Percentiles rank a stretch among this genome's conserved stretches.
Conservation (phyloP, 2,113 vertebrate species). For the Oryzias woworae region DNA sequence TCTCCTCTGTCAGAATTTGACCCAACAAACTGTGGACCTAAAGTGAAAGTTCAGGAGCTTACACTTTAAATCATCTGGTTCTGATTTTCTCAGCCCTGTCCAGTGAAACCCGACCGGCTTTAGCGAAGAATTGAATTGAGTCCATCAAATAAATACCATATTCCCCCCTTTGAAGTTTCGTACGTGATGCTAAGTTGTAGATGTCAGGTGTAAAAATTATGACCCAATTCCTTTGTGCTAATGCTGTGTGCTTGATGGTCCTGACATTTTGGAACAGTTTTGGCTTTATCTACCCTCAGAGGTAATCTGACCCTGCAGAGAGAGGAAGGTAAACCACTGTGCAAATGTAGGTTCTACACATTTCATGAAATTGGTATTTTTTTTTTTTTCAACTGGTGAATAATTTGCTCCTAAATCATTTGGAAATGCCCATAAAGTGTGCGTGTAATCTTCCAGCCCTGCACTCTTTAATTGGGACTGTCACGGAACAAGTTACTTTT, state of each 20-base stretch:
- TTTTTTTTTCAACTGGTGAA: conserved; percentile 69
- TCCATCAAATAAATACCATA: conserved; percentile 79
- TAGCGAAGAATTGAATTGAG: conserved; percentile 76
- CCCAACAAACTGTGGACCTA: conserved; percentile 41
- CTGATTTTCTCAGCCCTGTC: conserved; percentile 73
- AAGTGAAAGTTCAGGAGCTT: conserved; percentile 53
- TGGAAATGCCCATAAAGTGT: conserved; percentile 69
- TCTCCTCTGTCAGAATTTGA: conserved; percentile 44
- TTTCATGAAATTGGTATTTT: conserved; percentile 64
- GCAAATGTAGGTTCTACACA: conserved; percentile 20
- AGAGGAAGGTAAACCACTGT: conserved; percentile 5
- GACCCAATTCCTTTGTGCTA: conserved; percentile 70
- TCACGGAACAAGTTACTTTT: conserved; percentile 69
- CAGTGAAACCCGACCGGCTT: conserved; percentile 79
- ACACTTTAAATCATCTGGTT: conserved; percentile 77
- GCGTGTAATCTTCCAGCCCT: conserved; percentile 70
- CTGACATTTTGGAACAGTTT: conserved; percentile 58
- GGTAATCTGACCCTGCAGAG: not conserved
- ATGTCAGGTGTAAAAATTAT: conserved; percentile 81
- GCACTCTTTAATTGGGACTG: conserved; percentile 66
- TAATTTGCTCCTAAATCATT: conserved; percentile 74
- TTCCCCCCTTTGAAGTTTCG: conserved; percentile 77
- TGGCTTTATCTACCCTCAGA: conserved; percentile 69
- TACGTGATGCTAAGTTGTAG: conserved; percentile 75
- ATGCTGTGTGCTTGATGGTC: conserved; percentile 69